Evolutionary conservation across 2,888 invertebrate species (phyloP), one percentile per base, ranked within the genome.

Genomic region (Teinopalpus imperialis): DNA sequence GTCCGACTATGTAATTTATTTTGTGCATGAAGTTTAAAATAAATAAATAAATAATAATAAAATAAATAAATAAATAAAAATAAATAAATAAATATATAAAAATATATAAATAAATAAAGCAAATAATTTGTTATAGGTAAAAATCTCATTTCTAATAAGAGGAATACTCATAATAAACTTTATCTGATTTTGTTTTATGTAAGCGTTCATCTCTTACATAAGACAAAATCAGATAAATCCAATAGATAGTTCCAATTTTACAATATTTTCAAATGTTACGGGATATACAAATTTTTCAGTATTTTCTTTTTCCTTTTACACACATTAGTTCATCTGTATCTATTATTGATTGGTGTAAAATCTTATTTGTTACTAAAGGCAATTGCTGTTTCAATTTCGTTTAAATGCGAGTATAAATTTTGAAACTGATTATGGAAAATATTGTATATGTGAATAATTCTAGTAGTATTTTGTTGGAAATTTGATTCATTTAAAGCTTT

Each of bases 111-210:
- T 30, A 5, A 4, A 1, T 26, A 3, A 26, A 8, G 26, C 8
- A 9, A 26, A 2, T 9, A 26, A 5, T 26, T 9, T 26, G 9
- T 26, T 8, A 26, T 26, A 26, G 9, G 1, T 26, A 8, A 26
- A 26, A 8, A 26, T 4, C 8, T 7, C 31, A 4, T 35, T 34
- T 1, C n/a, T 7, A 2, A 21, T 23, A 24, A 32, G 14, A 8
- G 21, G 1, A 3, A 8, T 23, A 8, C 16, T 6, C 18, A 31
- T 21, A 12, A 16, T 41, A 7, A 9, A 6, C 9, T 16, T 16
- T 16, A 23, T 42, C 7, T 12, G 12, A 32, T 23, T 9, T 7
- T 30, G 9, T 36, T 23, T 20, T 26, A 26, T 26, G 8, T 23
- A 23, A 2, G 23, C 23, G 2, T n/a, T 23, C 7, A 23, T 23